Base-by-base conservation (phyloP, 1,140 invertebrate genomes). In the Chelonus insularis region DNA sequence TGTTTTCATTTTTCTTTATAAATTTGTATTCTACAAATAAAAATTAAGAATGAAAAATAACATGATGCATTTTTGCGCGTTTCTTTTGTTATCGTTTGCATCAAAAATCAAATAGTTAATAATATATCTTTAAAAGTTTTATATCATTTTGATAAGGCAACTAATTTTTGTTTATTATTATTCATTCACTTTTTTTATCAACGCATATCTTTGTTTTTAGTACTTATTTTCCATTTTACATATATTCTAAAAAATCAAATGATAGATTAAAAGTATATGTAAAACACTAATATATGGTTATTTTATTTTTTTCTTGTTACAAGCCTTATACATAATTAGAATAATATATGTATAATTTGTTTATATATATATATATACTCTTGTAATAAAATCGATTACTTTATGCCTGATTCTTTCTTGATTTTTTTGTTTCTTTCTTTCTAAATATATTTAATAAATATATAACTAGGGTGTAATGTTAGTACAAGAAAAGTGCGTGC, bases 241-340 rank as follows among this genome's bases (percentile, higher is more conserved):
- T 52, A 55, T 18, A 55, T 12, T 57, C 39, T 48, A 57, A 34
- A 34, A 57, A 41, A 20, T 12, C 20, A 55, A 36, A 23, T 39
- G 14, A 39, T 39, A 55, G 21, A 50, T n/a, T 25, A 12, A 55
- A 45, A 55, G 36, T 63, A 79, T 81, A 81, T 80, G 78, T 78
- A 80, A 80, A 80, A 80, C 79, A 80, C 75, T 81, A 81, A 79
- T 79, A 79, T 79, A 78, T 72, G 79, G 69, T 80, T 81, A 81
- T 66, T 79, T 79, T 80, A 78, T 77, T 80, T 57, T 61, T 76
- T 79, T 68, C 74, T 79, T 80, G 76, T 81, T 81, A 80, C 78
- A 80, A 81, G 79, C 79, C 78, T 81, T 80, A 81, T 64, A 74
- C 73, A 69, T 23, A 60, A 74, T 78, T 81, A 80, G 77, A 80